Evolutionary conservation across 1,140 invertebrate species (phyloP), one percentile per base, ranked within the genome.

Genomic region (Probaryconus sp.): DNA sequence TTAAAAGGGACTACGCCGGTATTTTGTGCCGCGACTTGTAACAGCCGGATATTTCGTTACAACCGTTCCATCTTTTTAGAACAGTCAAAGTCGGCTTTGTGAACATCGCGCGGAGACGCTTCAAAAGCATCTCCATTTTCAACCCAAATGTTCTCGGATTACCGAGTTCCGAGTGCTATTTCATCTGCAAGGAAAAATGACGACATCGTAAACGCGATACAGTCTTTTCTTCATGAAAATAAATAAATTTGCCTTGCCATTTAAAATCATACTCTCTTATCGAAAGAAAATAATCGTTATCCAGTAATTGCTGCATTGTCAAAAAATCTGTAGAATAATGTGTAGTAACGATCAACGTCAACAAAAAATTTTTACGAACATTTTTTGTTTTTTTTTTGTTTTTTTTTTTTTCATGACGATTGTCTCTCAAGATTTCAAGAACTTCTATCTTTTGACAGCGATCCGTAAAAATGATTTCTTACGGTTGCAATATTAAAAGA

Each of bases 171-270:
- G 26, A 51, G 28, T 40, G 37, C 10, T 43, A 63, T 63, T 63
- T 63, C 58, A 53, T 64, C 40, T 64, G 60, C 38, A 53, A 64
- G 53, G 60, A 53, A 64, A 64, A 64, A 64, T 38, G 47, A 63
- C 51, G 58, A 50, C 43, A 40, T 45, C 43, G 56, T 33, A 61
- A 61, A 61, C 26, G 43, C 40, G 56, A 61, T 61, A 48, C 56
- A 50, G 48, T 43, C 42, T 61, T n/a, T n/a, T n/a, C n/a, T 61
- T 61, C 42, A 60, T 42, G 55, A 45, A 60, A 47, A 60, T 60
- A 45, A 60, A 61, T 48, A 61, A 61, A 61, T 48, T 48, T 61
- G 20, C 30, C 40, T 16, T 48, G 43, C 33, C 33, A 40, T 16
- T 33, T n/a, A n/a, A n/a, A n/a, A n/a, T n/a, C n/a, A n/a, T n/a